These are phyloP conservation scores for Drosophila simulans DNA, from an alignment of 1,140 invertebrate species.

Conservation along the genomic window DNA sequence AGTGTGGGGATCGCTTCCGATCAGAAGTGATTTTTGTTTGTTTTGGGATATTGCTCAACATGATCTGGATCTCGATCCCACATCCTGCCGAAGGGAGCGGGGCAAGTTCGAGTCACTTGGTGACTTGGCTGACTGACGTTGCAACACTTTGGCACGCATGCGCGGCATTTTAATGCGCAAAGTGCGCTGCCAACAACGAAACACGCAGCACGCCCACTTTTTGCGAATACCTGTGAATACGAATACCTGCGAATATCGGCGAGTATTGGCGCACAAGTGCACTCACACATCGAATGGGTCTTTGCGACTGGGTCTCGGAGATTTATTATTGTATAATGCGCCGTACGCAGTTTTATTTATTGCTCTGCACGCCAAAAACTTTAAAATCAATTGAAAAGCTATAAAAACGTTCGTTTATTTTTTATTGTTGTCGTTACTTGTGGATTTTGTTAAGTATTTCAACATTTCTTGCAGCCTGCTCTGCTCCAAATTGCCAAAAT, in stretches of 20 bases:
- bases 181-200: constrained; percentile 68
- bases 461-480: constrained; percentile 71
- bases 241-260: constrained; percentile 7
- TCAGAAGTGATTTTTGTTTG: constrained; percentile 34
- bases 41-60: constrained; percentile 46
- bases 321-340: constrained; percentile 81
- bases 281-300: constrained; percentile 4
- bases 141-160: constrained; percentile 79
- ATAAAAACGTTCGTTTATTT: constrained; percentile 80
- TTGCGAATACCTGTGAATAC: constrained; percentile 35
- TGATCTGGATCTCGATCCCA: constrained; percentile 22
- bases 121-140: constrained; percentile 38
- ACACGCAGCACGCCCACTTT: constrained; percentile 79
- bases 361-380: constrained; percentile 67
- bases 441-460: constrained; percentile 77
- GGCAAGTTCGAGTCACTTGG: background rate
- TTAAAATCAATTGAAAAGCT: constrained; percentile 79
- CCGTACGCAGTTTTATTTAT: constrained; percentile 76
- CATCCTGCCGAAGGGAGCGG: constrained; percentile 39
- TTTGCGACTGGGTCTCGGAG: constrained; percentile 45
- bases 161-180: constrained; percentile 78
- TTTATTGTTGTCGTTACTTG: constrained; percentile 71
- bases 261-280: background rate
- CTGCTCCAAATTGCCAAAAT: constrained; percentile 78
- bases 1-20: constrained; percentile 10